Base-by-base conservation (phyloP, 1,140 invertebrate genomes). In the Monochamus saltuarius region DNA sequence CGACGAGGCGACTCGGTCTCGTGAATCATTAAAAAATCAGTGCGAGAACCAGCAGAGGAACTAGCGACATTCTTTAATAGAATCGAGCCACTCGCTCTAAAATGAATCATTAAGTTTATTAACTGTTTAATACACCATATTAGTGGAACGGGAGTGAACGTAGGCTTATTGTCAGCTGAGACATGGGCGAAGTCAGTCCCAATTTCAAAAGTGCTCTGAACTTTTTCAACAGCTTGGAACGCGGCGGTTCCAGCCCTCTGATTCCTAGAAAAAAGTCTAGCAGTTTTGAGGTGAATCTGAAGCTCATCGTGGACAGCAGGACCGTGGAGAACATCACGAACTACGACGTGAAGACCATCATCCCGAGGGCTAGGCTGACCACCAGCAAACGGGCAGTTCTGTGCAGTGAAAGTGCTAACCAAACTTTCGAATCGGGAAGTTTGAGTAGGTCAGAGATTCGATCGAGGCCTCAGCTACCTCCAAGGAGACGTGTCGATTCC, bases 181-280 rank as follows among this genome's bases (percentile, higher is more conserved):
- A 29, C 34, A 59, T 59, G 56, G 66, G 52, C 14, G 59, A 65
- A 7, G 46, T 52, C n/a, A 52, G 53, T 14, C 34, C 50, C 10
- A 65, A 58, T 60, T 67, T 72, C 19, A 72, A 68, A 62, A 66
- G 39, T 43, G 70, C 66, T 2, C 56, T 72, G 11, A 68, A 60
- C 40, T 72, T 68, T 53, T 72, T 72, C 51, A 70, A 61, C 37
- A 70, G 52, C 39, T 51, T 72, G 40, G 65, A 62, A 14, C 56
- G 61, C 16, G 42, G 54, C 47, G 47, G 52, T n/a, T 11, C 39
- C 11, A 49, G 51, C 50, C 54, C 56, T 54, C 54, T 54, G 14
- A 60, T 56, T 58, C 54, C 56, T 51, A 65, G 45, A 59, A 62
- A 35, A n/a, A 14, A 45, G 13, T 38, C 63, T 43, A 64, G 57